Evolutionary conservation across 2,113 vertebrate species (phyloP), one percentile per base, ranked within the genome.

Genomic region (Spermophilus dauricus): DNA sequence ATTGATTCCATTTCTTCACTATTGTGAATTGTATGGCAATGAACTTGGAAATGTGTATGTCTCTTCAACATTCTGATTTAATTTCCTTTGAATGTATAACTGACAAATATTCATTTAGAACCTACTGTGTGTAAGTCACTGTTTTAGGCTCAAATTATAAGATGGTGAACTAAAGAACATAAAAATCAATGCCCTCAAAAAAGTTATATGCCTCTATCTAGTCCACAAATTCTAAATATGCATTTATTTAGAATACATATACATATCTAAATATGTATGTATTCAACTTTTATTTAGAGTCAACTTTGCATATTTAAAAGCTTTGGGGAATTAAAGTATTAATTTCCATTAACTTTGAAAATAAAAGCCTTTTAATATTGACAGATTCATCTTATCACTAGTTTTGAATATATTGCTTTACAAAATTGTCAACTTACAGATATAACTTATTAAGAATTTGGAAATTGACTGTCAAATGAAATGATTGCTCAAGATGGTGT

Each of bases 361-460:
- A 92, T 53, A 91, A 96, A 80, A 78, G 1, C 28, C n/a, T 70
- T 86, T 73, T 61, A 67, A 30, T 78, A 73, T 51, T 77, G 86
- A 89, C 42, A 90, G 9, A 78, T 34, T 89, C 26, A 78, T 69
- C 42, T 94, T 61, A 51, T 83, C 42, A 69, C 3, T n/a, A 83
- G 18, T 22, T 90, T 96, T 91, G 7, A 93, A 88, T 88, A 56
- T 81, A 92, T 39, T 90, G 39, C 42, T 94, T 76, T 89, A 65
- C 37, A 86, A 82, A 96, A 86, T 48, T 58, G 5, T 45, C 14
- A 34, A 24, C 8, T 37, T 76, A 1, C 10, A 75, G 14, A 89
- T 84, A 94, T 95, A 95, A 11, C 28, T 78, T 94, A 80, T 87
- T 96, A 20, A 91, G 80, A 89, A 94, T 82, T 78, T 86, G 12